Percentiles rank a stretch among this genome's conserved stretches.
These are phyloP conservation scores for Desmodus rotundus DNA, from an alignment of 2,113 vertebrate species.

Conservation along the genomic window DNA sequence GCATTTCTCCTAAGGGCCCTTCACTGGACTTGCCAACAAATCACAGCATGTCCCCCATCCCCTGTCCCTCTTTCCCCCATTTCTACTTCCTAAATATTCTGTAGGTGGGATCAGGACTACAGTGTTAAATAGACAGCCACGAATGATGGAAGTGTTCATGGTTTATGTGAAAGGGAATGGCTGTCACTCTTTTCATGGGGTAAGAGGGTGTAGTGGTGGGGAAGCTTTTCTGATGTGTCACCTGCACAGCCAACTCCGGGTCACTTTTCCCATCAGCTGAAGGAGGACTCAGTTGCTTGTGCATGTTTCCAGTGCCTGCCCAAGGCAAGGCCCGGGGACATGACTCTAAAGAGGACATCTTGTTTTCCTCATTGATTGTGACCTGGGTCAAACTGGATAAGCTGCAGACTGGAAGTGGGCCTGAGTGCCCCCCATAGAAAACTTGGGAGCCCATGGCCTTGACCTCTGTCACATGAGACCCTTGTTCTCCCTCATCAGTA, in stretches of 20 bases:
- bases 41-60: neutral
- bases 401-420: neutral
- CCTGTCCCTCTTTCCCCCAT: neutral
- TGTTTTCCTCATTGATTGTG: neutral
- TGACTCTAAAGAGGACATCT: neutral
- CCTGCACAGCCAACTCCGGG: neutral
- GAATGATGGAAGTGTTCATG: neutral
- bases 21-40: neutral
- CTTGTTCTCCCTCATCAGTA: neutral
- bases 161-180: neutral
- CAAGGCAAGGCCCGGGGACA: neutral
- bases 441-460: neutral
- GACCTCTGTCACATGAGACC: neutral
- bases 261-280: neutral
- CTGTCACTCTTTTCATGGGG: neutral
- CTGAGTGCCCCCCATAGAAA: neutral
- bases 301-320: neutral
- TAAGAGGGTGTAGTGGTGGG: neutral
- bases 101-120: neutral
- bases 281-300: neutral
- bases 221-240: neutral
- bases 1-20: neutral
- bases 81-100: neutral
- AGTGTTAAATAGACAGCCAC: neutral
- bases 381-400: neutral